Evolutionary conservation across 2,113 vertebrate species (phyloP).

Genomic region (Rhinopithecus roxellana): DNA sequence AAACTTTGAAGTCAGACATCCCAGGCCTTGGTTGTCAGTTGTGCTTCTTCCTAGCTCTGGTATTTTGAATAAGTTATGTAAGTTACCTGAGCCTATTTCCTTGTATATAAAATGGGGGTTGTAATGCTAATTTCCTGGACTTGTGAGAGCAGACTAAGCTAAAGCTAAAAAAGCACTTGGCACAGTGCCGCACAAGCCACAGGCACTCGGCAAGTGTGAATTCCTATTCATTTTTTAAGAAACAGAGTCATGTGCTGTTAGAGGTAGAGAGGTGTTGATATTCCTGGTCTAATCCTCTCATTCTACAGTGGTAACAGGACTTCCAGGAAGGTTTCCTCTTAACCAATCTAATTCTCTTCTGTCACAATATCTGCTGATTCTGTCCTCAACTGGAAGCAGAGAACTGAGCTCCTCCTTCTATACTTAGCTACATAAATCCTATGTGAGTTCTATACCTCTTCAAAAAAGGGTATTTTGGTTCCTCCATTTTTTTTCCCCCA

Average conservation of each 20-base stretch:
- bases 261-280: not conserved
- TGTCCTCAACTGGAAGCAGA: not conserved
- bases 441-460: not conserved
- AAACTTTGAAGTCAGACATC: not conserved
- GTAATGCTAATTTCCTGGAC: not conserved
- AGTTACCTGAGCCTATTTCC: conserved; percentile 9
- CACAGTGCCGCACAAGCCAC: not conserved
- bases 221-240: not conserved
- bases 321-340: not conserved
- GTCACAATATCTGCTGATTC: not conserved
- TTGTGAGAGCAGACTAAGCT: conserved; percentile 8
- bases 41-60: not conserved
- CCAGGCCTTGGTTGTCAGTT: not conserved
- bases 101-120: not conserved
- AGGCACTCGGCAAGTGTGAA: not conserved
- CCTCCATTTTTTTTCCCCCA: not conserved
- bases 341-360: not conserved
- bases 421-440: not conserved
- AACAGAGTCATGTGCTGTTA: conserved; percentile 4
- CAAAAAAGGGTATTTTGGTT: not conserved
- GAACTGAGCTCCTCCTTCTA: not conserved
- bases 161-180: conserved; percentile 1
- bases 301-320: not conserved
- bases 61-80: not conserved
- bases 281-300: not conserved